Percentiles rank a stretch among this genome's conserved stretches.
phyloP scores from a whole-genome alignment of 1,140 invertebrate genomes.

The Asbolus verrucosus region DNA sequence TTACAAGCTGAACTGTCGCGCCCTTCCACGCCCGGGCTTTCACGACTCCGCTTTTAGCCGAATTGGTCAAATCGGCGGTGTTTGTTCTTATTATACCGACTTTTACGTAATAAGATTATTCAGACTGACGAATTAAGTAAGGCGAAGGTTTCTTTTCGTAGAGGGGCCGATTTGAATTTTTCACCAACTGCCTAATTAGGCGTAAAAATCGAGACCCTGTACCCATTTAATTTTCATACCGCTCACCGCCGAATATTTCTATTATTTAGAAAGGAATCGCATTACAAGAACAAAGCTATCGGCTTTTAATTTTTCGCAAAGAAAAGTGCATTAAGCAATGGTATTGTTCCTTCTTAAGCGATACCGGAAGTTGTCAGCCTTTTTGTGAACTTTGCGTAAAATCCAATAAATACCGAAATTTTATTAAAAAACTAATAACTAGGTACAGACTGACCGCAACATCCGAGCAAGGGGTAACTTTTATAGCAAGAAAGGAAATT shows the following conservation, averaged over 20 bases:
- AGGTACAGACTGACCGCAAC: constrained; percentile 20
- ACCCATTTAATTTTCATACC: constrained; percentile 12
- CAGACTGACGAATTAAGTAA: background rate
- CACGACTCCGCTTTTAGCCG: constrained; percentile 5
- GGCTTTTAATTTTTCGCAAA: background rate
- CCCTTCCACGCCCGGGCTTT: constrained; percentile 25
- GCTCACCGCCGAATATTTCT: constrained; percentile 15
- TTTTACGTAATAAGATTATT: background rate
- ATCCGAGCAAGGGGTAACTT: constrained; percentile 10
- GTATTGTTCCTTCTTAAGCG: background rate
- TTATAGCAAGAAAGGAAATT: constrained; percentile 20
- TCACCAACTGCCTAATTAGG: constrained; percentile 2
- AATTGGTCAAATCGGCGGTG: background rate
- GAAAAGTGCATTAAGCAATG: constrained; percentile 4
- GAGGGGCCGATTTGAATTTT: too few species aligned
- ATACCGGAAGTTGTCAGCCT: constrained; percentile 8
- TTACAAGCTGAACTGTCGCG: constrained; percentile 1
- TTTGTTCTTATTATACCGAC: background rate
- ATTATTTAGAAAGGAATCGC: constrained; percentile 27
- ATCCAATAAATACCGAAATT: background rate
- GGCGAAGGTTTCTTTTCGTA: constrained; percentile 20
- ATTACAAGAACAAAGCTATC: too few species aligned
- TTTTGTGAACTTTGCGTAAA: background rate
- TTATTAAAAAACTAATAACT: constrained; percentile 34
- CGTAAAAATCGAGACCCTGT: constrained; percentile 16